A percentile compares a stretch with the other conserved stretches of the same genome.
These are phyloP conservation scores for Copidosoma floridanum DNA, from an alignment of 1,140 invertebrate species.

Conservation along the genomic window DNA sequence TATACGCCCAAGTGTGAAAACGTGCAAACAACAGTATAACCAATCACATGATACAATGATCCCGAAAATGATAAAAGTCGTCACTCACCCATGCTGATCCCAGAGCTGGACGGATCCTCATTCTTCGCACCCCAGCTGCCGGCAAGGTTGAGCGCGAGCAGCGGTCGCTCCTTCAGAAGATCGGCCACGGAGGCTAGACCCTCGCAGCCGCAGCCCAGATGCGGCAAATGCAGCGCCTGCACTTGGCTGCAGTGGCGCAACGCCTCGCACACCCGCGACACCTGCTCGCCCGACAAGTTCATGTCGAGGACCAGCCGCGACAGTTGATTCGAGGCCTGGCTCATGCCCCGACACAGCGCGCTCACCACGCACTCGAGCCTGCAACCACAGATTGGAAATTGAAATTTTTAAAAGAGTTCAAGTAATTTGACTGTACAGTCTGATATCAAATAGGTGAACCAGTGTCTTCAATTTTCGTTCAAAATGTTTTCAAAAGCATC, in stretches of 20 bases:
- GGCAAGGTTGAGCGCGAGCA: slow-evolving; percentile 58
- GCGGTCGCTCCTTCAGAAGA: slow-evolving; percentile 52
- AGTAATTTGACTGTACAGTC: too few species aligned
- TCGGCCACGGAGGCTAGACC: slow-evolving; percentile 55
- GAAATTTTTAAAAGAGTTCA: background rate
- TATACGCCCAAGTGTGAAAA: too few species aligned
- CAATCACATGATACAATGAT: too few species aligned
- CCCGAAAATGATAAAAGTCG: too few species aligned
- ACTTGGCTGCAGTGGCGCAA: slow-evolving; percentile 55
- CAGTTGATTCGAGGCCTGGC: slow-evolving; percentile 45
- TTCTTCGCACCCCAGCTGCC: slow-evolving; percentile 57
- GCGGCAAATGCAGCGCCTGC: slow-evolving; percentile 59
- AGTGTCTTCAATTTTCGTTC: too few species aligned
- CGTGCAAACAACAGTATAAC: too few species aligned
- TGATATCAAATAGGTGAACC: too few species aligned
- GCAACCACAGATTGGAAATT: slow-evolving; percentile 26
- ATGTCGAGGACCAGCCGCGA: slow-evolving; percentile 58
- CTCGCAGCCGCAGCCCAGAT: slow-evolving; percentile 59
- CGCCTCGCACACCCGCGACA: slow-evolving; percentile 54
- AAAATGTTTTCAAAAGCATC: too few species aligned
- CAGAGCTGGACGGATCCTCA: slow-evolving; percentile 56
- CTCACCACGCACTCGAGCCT: slow-evolving; percentile 59
- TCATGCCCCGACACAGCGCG: slow-evolving; percentile 54
- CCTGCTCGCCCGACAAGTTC: slow-evolving; percentile 57
- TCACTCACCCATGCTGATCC: slow-evolving; percentile 55